These are phyloP conservation scores for Otis tarda DNA, from an alignment of 2,113 vertebrate genomes.

Conservation along the genomic window DNA sequence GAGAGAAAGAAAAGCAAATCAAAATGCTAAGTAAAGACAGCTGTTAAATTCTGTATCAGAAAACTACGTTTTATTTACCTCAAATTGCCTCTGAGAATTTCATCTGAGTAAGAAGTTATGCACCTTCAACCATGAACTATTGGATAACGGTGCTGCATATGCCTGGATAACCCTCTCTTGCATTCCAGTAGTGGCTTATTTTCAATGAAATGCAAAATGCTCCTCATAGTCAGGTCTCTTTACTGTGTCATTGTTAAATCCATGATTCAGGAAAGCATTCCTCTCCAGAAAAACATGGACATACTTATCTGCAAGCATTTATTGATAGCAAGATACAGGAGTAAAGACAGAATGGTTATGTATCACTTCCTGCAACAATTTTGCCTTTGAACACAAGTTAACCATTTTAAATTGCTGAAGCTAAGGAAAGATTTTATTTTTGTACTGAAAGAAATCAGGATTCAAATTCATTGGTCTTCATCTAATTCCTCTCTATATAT, in stretches of 20 bases:
- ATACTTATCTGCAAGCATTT: background rate
- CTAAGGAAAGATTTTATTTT: background rate
- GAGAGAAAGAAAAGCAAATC: constrained; percentile 13
- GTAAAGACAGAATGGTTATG: background rate
- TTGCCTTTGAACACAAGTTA: background rate
- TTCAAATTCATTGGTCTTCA: background rate
- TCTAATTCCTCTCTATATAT: background rate
- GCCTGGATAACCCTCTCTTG: background rate
- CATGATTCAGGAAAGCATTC: background rate
- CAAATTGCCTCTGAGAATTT: background rate
- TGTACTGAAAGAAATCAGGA: background rate
- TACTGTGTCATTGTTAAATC: background rate
- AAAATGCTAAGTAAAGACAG: constrained; percentile 37
- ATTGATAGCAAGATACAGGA: background rate
- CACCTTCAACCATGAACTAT: background rate
- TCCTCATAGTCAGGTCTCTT: background rate
- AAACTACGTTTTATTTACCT: background rate
- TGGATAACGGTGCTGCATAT: background rate
- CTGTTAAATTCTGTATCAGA: background rate
- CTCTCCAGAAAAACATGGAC: background rate
- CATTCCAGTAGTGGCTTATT: background rate
- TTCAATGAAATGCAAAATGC: background rate
- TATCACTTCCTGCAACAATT: background rate
- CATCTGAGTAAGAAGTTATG: background rate
- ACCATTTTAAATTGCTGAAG: background rate